Percentiles rank a stretch among this genome's conserved stretches.
Evolutionary conservation across 2,797 vertebrate species (phyloP).

Genomic region (Falco biarmicus): DNA sequence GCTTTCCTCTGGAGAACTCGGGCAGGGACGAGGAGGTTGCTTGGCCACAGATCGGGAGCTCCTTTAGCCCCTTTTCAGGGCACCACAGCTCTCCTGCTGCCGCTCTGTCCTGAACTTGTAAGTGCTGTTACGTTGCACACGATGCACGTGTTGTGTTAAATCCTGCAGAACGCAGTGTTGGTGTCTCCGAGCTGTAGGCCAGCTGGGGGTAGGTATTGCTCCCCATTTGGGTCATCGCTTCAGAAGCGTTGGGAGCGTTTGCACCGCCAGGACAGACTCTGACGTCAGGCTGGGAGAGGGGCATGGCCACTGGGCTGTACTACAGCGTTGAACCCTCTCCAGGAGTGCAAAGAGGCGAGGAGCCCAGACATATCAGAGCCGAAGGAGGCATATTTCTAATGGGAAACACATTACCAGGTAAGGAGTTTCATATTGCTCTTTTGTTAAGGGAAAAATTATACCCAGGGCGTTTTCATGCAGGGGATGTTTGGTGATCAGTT

Average conservation of each 20-base stretch:
- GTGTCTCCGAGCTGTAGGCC: not conserved
- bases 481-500: not conserved
- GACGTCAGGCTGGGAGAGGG: constrained; percentile 45
- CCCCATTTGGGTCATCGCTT: rapidly evolving
- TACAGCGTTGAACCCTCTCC: not conserved
- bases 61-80: rapidly evolving
- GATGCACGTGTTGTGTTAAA: rapidly evolving
- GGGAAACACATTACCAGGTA: not conserved
- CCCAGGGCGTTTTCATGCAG: rapidly evolving
- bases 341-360: not conserved
- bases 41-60: rapidly evolving
- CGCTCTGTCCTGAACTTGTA: not conserved
- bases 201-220: not conserved
- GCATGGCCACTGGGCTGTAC: not conserved
- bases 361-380: not conserved
- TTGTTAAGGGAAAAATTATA: not conserved
- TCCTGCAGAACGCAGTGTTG: rapidly evolving
- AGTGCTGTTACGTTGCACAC: rapidly evolving
- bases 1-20: not conserved
- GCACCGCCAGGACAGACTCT: not conserved
- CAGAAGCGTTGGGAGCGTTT: not conserved
- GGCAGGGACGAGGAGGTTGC: not conserved
- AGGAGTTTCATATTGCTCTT: rapidly evolving
- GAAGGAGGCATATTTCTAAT: not conserved
- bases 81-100: not conserved